Evolutionary conservation across 2,797 vertebrate species (phyloP).

Genomic region (Sternarchorhynchus goeldii): DNA sequence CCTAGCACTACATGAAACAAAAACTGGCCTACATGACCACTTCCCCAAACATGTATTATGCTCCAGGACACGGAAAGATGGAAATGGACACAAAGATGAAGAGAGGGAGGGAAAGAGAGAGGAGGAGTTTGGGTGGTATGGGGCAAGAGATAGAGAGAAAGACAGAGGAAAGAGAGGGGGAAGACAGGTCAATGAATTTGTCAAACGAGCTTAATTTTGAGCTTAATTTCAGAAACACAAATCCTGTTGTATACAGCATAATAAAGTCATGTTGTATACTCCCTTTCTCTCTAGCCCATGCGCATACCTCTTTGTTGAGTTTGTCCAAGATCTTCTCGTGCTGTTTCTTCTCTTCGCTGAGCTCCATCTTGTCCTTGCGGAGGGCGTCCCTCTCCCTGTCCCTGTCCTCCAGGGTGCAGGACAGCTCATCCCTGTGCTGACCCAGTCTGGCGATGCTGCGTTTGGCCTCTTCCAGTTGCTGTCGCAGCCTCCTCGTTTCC

Average conservation of each 20-base stretch:
- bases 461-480: constrained; percentile 83
- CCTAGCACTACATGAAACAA: no score
- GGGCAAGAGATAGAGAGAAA: no score
- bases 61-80: no score
- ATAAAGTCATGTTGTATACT: background rate
- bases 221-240: background rate
- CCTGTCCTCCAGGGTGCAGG: constrained; percentile 73
- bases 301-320: constrained; percentile 81
- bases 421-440: constrained; percentile 79
- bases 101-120: no score
- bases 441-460: constrained; percentile 73
- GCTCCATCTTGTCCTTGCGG: constrained; percentile 74
- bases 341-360: constrained; percentile 83
- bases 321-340: constrained; percentile 83
- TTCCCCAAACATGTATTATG: no score
- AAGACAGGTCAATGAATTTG: no score
- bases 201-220: no score
- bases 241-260: background rate
- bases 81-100: no score
- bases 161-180: no score
- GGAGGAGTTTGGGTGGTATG: no score
- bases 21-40: no score
- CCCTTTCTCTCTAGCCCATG: no score
- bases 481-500: constrained; percentile 77
- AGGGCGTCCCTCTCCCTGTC: constrained; percentile 82